Evolutionary conservation across 2,797 vertebrate species (phyloP).

Genomic region (Sebastes paucispinis): DNA sequence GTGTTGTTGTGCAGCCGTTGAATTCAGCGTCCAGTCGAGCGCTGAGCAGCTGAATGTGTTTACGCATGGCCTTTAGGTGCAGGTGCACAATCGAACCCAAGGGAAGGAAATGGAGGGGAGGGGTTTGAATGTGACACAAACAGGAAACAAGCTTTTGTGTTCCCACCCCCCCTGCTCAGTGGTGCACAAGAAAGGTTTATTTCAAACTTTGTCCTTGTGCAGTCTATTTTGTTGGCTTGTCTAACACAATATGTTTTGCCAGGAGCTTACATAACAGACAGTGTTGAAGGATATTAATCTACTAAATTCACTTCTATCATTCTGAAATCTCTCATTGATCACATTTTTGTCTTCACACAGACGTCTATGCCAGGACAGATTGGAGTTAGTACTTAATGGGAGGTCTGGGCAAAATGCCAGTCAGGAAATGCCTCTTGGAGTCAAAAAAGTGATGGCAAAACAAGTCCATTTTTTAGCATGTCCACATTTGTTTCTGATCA

Average conservation of each 20-base stretch:
- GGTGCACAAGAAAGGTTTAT: constrained; percentile 27
- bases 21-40: constrained; percentile 17
- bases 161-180: constrained; percentile 26
- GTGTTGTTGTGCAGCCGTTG: constrained; percentile 56
- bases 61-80: constrained; percentile 56
- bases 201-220: constrained; percentile 38
- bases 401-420: constrained; percentile 35
- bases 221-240: constrained; percentile 48
- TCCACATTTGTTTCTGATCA: neutral
- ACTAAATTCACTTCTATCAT: neutral
- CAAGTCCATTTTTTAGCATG: neutral
- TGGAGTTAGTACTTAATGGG: constrained; percentile 14
- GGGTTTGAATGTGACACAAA: constrained; percentile 74
- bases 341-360: constrained; percentile 17
- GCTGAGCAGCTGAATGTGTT: constrained; percentile 52
- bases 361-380: constrained; percentile 13
- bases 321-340: constrained; percentile 21
- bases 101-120: constrained; percentile 74
- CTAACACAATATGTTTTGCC: constrained; percentile 35
- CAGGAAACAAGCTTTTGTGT: constrained; percentile 73
- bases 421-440: constrained; percentile 39
- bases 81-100: constrained; percentile 68
- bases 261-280: constrained; percentile 60
- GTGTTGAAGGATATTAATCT: constrained; percentile 38
- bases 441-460: constrained; percentile 12